Evolutionary conservation across 1,140 invertebrate genomes (phyloP), one percentile per base, ranked within the genome.

Genomic region (Ceratina calcarata): DNA sequence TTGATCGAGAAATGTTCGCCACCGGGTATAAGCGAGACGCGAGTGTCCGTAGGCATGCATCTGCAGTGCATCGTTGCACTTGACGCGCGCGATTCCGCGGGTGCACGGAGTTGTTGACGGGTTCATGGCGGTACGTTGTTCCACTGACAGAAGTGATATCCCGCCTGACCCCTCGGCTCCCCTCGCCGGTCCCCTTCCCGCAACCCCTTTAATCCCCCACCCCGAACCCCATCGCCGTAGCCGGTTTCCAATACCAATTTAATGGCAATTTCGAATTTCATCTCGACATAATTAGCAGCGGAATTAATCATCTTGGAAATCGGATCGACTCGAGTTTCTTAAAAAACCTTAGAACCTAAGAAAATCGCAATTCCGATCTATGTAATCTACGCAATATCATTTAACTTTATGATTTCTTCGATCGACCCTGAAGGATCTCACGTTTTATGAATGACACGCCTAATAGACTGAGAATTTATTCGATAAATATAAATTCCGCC

Each of bases 61-160:
- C 84, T 79, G 87, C 85, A 86, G 83, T 85, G 89, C 88, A 90
- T 91, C 88, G 89, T 88, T 91, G 90, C 90, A 90, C 90, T 91
- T 90, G 90, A 91, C 89, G 89, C 86, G 87, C 85, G 85, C 89
- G 89, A 91, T 91, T 86, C 86, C 86, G 85, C 86, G n/a, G 85
- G 86, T 89, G 85, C 75, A 85, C 80, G 86, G 84, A 83, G 83
- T 82, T 70, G 72, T 76, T 61, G 80, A 37, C 57, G 90, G 79
- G 91, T 91, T 91, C 91, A 91, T 86, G 90, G 91, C 85, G 86
- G 89, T 87, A 90, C 90, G 86, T 90, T 90, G 90, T 91, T 91
- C 91, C 88, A 91, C 88, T 91, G 89, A 89, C 86, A 87, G 86
- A 86, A 83, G 78, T 66, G 72, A 79, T 37, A 37, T 84, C 83